These are phyloP conservation scores for Drosophila kohkoa DNA, from an alignment of 1,140 invertebrate species.

Conservation along the genomic window DNA sequence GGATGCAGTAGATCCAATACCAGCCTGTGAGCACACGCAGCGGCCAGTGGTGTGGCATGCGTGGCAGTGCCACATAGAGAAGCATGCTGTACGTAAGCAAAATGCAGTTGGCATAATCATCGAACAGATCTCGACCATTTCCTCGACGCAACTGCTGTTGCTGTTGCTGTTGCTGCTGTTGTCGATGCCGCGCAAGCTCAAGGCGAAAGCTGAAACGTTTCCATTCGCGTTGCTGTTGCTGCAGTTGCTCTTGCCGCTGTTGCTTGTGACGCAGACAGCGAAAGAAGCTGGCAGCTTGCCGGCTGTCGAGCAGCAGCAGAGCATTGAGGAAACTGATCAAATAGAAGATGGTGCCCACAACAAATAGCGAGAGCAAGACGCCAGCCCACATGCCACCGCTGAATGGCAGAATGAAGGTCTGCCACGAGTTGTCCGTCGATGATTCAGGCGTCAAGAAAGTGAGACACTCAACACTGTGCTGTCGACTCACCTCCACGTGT, in stretches of 20 bases:
- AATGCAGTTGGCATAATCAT: constrained; percentile 89
- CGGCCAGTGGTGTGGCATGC: constrained; percentile 91
- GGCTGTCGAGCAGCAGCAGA: constrained; percentile 18
- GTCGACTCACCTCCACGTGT: constrained; percentile 90
- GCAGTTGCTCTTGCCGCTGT: not conserved
- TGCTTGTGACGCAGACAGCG: constrained; percentile 34
- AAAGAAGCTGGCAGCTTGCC: constrained; percentile 37
- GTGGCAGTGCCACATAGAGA: constrained; percentile 90
- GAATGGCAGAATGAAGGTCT: constrained; percentile 92
- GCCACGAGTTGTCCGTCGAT: constrained; percentile 92
- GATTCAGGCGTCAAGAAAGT: constrained; percentile 93
- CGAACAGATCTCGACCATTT: constrained; percentile 87
- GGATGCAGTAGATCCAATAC: constrained; percentile 93
- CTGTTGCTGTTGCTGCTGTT: too few species aligned
- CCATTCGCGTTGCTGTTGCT: constrained; percentile 14
- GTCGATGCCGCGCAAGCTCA: constrained; percentile 52
- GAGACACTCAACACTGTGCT: constrained; percentile 92
- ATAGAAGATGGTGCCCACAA: constrained; percentile 74
- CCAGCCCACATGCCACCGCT: constrained; percentile 84
- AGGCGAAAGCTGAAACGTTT: constrained; percentile 59
- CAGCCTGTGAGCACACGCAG: constrained; percentile 91
- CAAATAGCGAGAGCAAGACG: constrained; percentile 72
- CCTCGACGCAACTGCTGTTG: constrained; percentile 14
- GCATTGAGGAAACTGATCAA: constrained; percentile 73
- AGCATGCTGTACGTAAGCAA: constrained; percentile 93